phyloP scores from a whole-genome alignment of 23 tunicate species.

The Corella eumyota region DNA sequence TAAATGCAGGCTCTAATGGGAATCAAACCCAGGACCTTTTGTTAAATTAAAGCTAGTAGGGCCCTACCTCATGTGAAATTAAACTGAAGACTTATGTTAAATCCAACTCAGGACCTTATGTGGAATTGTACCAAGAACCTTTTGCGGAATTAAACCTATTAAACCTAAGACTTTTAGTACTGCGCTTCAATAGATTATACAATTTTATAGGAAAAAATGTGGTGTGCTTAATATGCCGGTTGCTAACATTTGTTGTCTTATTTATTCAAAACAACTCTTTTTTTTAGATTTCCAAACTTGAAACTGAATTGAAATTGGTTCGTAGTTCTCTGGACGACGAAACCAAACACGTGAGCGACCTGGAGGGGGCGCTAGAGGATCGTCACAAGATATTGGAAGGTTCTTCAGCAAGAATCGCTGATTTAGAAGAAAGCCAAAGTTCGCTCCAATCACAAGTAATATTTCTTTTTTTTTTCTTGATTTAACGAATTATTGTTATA shows the following conservation, averaged over 20 bases:
- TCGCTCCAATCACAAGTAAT: slow-evolving; percentile 22
- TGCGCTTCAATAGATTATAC: too few relatives aligned
- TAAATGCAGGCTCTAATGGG: too few relatives aligned
- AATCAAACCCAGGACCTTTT: too few relatives aligned
- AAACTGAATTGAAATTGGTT: slow-evolving; percentile 25
- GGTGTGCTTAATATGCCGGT: too few relatives aligned
- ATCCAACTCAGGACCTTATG: too few relatives aligned
- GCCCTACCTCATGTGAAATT: too few relatives aligned
- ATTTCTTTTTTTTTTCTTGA: not conserved
- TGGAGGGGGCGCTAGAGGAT: slow-evolving; percentile 24
- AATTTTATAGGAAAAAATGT: too few relatives aligned
- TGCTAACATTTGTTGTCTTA: not conserved
- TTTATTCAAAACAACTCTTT: not conserved
- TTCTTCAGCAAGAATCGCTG: slow-evolving; percentile 21
- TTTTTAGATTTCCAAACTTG: slow-evolving; percentile 41
- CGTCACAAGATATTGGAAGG: slow-evolving; percentile 37
- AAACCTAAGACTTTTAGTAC: too few relatives aligned
- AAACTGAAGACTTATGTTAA: too few relatives aligned
- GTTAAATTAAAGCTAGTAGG: too few relatives aligned
- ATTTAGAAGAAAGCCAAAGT: slow-evolving; percentile 38
- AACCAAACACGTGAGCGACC: slow-evolving; percentile 17
- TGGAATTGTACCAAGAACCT: too few relatives aligned
- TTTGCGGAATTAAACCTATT: too few relatives aligned
- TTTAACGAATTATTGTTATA: not conserved
- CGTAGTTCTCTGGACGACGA: slow-evolving; percentile 17